Percentiles rank a stretch among this genome's conserved stretches.
These are phyloP conservation scores for Apocrypta bakeri DNA, from an alignment of 1,140 invertebrate species.

Conservation along the genomic window DNA sequence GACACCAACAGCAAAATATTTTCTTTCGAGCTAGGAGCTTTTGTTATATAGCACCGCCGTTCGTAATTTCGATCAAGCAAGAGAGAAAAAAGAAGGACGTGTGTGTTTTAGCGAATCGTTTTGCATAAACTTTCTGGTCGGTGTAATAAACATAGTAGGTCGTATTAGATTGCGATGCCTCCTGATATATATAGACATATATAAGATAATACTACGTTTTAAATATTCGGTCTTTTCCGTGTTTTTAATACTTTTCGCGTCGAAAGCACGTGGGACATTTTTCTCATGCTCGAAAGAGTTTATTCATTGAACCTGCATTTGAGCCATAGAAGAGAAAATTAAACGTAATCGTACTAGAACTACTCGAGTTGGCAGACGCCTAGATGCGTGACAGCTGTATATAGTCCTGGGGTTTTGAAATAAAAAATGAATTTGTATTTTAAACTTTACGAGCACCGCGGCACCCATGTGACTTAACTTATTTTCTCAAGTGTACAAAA, in stretches of 20 bases:
- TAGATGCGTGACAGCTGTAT: not conserved
- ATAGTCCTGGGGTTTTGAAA: not conserved
- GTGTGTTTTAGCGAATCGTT: conserved; percentile 31
- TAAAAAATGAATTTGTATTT: conserved; percentile 38
- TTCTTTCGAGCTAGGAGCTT: not conserved
- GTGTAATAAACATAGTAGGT: conserved; percentile 20
- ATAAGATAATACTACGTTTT: conserved; percentile 3
- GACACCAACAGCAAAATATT: conserved; percentile 36
- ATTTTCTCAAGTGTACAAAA: conserved; percentile 20
- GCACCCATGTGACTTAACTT: not conserved
- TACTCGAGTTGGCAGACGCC: not conserved
- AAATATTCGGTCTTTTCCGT: conserved; percentile 48
- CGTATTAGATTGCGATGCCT: conserved; percentile 45
- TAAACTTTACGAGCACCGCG: conserved; percentile 31
- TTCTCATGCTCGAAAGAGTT: not conserved
- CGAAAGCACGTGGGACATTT: too few relatives aligned
- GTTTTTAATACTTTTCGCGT: not conserved
- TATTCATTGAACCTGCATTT: not conserved
- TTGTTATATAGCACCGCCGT: conserved; percentile 7
- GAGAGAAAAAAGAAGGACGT: not conserved
- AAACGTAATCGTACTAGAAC: not conserved
- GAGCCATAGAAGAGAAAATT: not conserved
- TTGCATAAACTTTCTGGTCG: conserved; percentile 29
- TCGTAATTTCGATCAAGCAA: conserved; percentile 5
- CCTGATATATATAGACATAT: too few relatives aligned